Conservation (phyloP, 2,113 vertebrate species). For the Bos taurus region DNA sequence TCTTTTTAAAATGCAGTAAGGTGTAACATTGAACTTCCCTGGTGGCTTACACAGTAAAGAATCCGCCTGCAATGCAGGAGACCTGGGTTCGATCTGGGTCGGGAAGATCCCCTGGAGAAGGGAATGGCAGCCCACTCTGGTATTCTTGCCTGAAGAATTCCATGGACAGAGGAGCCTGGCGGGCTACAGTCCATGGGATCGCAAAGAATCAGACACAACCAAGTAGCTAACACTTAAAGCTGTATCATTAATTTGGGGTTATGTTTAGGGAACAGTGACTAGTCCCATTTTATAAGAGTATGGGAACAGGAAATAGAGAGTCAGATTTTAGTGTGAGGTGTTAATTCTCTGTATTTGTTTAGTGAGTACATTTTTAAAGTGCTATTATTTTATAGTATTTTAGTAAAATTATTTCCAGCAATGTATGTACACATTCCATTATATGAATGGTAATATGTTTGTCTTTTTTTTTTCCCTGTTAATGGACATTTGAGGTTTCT, state of each 20-base stretch:
- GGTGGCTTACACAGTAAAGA: background rate
- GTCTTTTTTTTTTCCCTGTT: background rate
- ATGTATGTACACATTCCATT: background rate
- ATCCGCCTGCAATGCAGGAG: background rate
- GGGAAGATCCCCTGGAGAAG: background rate
- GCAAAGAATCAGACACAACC: background rate
- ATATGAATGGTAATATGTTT: background rate
- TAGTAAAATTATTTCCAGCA: background rate
- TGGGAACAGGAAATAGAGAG: background rate
- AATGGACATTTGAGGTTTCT: background rate
- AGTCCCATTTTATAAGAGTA: background rate
- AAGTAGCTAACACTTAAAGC: background rate
- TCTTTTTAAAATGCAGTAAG: background rate
- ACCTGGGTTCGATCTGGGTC: background rate
- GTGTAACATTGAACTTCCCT: background rate
- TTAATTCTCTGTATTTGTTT: conserved; percentile 19
- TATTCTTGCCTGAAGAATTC: background rate
- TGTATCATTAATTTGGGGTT: background rate
- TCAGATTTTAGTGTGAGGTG: background rate
- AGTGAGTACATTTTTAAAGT: background rate
- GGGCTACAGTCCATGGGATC: background rate
- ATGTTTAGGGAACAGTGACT: background rate
- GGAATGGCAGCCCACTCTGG: background rate
- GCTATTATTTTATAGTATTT: conserved; percentile 5
- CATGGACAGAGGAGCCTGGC: background rate